phyloP scores from a whole-genome alignment of 2,797 vertebrate species.

The Holocentrus rufus region DNA sequence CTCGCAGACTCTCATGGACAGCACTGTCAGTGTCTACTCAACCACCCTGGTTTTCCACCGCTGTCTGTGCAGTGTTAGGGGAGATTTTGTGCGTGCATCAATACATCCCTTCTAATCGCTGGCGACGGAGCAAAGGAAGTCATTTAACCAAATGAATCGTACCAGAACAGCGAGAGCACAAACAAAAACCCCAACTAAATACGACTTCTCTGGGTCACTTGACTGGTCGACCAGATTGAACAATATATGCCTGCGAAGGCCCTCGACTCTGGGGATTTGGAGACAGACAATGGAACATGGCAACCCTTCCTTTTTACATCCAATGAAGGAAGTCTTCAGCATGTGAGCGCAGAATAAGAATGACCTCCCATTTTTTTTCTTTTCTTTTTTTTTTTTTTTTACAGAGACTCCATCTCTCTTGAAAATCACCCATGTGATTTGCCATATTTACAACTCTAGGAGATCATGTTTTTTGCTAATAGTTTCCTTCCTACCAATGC shows the following conservation, averaged over 20 bases:
- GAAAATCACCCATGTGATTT: slow-evolving; percentile 44
- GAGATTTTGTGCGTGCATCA: slow-evolving; percentile 40
- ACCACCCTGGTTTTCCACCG: slow-evolving; percentile 58
- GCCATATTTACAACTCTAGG: slow-evolving; percentile 54
- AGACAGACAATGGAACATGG: slow-evolving; percentile 19
- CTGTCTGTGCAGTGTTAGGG: slow-evolving; percentile 47
- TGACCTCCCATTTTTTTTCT: slow-evolving; percentile 11
- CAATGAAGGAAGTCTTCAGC: slow-evolving; percentile 20
- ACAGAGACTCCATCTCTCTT: slow-evolving; percentile 25
- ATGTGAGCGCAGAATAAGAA: slow-evolving; percentile 4
- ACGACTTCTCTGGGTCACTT: not conserved
- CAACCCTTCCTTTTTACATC: slow-evolving; percentile 3
- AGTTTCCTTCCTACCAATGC: slow-evolving; percentile 58
- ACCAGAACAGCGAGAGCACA: slow-evolving; percentile 30
- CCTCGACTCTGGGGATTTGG: slow-evolving; percentile 8
- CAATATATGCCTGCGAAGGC: slow-evolving; percentile 18
- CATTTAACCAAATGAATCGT: slow-evolving; percentile 24
- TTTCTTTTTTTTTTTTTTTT: no score
- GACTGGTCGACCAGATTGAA: slow-evolving; percentile 21
- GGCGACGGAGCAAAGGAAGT: slow-evolving; percentile 35
- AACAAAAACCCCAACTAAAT: slow-evolving; percentile 16
- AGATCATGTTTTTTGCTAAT: slow-evolving; percentile 44
- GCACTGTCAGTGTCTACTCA: slow-evolving; percentile 66
- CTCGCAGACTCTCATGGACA: slow-evolving; percentile 75
- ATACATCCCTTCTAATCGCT: slow-evolving; percentile 11